Base-by-base conservation (phyloP, 2,113 vertebrate genomes). In the Muntiacus reevesi region DNA sequence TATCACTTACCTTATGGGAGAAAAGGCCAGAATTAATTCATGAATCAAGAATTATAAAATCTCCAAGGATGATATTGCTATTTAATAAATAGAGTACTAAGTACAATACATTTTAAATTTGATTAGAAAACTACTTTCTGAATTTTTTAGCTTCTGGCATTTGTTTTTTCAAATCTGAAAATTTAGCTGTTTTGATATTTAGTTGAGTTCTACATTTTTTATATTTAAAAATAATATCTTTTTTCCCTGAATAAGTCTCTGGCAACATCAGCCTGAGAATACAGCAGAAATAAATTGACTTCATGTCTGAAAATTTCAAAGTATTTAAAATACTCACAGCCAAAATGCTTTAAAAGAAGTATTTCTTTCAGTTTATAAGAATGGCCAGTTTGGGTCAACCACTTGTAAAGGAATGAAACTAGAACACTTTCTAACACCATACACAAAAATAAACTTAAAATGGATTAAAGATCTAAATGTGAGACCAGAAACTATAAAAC, bases 221-320 rank as follows among this genome's bases (percentile, higher is more conserved):
- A 27, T 97, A 17, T 95, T 91, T 94, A 25, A 89, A 90, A 76
- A 50, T 81, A 89, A 47, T 86, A 19, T 82, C 50, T 45, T 19
- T 27, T 23, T 98, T 98, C 1, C 9, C 14, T 11, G 12, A 91
- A 92, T 97, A 97, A 98, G 98, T 97, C 96, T 98, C 98, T 98
- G 97, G 97, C 96, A 98, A 95, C 83, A 92, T 95, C 97, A 87
- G 91, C 91, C 78, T 95, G 98, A 98, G 82, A 97, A 96, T 94
- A 91, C 78, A 94, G 87, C 45, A 96, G 96, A 98, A 98, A 98
- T 98, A 98, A 99, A 98, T 97, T 97, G 96, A 97, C 87, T 98
- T 98, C 95, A 94, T 78, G 2, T 98, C 88, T 97, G 89, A 98
- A 95, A 93, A 97, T 97, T 97, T 98, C 95, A 91, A 36, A 93